These are phyloP conservation scores for Acrobasis consociella DNA, from an alignment of 2,888 invertebrate genomes.

Conservation along the genomic window DNA sequence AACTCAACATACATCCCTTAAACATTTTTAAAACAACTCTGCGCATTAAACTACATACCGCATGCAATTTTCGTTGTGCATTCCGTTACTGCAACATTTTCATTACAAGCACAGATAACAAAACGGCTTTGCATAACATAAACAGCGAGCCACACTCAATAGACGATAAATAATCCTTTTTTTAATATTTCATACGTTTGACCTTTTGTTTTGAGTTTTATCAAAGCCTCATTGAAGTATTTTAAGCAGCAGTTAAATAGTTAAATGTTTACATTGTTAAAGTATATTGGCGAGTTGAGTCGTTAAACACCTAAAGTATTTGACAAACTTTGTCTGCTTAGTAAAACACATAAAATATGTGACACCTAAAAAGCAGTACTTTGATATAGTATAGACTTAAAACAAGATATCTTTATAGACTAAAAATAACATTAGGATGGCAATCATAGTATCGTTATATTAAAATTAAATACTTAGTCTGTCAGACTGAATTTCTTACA, in stretches of 20 bases:
- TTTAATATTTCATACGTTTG: slow-evolving; percentile 48
- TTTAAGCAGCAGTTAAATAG: slow-evolving; percentile 60
- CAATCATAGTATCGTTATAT: too few species aligned
- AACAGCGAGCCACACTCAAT: slow-evolving; percentile 13
- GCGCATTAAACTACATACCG: neutral
- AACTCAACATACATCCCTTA: neutral
- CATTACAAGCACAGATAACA: slow-evolving; percentile 1
- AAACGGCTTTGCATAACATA: slow-evolving; percentile 7
- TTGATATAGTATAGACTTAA: too few species aligned
- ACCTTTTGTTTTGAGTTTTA: slow-evolving; percentile 60
- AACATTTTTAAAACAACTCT: neutral
- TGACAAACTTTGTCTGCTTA: too few species aligned
- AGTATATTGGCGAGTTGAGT: neutral
- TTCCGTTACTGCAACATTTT: slow-evolving; percentile 1
- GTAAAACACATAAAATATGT: too few species aligned
- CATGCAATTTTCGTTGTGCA: neutral
- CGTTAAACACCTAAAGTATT: neutral
- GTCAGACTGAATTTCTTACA: too few species aligned
- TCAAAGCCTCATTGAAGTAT: slow-evolving; percentile 62
- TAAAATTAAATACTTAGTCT: too few species aligned
- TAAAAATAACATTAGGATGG: too few species aligned
- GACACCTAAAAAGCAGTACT: too few species aligned
- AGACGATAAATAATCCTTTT: slow-evolving; percentile 25
- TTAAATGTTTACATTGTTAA: slow-evolving; percentile 24
- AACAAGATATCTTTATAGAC: too few species aligned